phyloP scores from a whole-genome alignment of 2,797 vertebrate species.

The Pyrocephalus nanus region DNA sequence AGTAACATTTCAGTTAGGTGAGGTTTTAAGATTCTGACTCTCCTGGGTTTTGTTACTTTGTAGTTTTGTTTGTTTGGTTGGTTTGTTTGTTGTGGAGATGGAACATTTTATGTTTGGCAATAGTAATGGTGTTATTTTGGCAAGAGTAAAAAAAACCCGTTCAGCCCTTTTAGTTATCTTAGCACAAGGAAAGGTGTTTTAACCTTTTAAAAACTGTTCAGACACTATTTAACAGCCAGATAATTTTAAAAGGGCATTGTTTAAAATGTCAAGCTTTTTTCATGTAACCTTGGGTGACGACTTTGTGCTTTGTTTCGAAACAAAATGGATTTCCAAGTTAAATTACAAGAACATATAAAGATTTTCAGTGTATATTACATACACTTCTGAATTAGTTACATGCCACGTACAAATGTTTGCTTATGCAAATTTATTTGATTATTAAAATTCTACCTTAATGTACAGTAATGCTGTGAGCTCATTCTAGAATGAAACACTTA shows the following conservation, averaged over 20 bases:
- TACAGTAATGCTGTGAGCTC: not conserved
- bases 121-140: not conserved
- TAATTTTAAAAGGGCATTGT: not conserved
- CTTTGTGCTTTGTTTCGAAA: not conserved
- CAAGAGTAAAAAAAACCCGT: not conserved
- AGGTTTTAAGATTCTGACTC: not conserved
- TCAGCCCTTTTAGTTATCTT: not conserved
- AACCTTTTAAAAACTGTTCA: not conserved
- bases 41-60: not conserved
- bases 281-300: not conserved
- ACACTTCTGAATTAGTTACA: not conserved
- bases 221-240: not conserved
- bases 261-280: not conserved
- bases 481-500: not conserved
- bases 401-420: not conserved
- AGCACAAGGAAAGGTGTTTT: not conserved
- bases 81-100: not conserved
- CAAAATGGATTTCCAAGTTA: not conserved
- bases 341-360: not conserved
- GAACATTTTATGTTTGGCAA: not conserved
- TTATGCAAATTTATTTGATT: constrained; percentile 1
- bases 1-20: not conserved
- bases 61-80: not conserved
- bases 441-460: constrained; percentile 9
- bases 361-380: not conserved